A percentile compares a stretch with the other conserved stretches of the same genome.
Conservation (phyloP, 2,888 invertebrate genomes). For the Microplitis manilae region DNA sequence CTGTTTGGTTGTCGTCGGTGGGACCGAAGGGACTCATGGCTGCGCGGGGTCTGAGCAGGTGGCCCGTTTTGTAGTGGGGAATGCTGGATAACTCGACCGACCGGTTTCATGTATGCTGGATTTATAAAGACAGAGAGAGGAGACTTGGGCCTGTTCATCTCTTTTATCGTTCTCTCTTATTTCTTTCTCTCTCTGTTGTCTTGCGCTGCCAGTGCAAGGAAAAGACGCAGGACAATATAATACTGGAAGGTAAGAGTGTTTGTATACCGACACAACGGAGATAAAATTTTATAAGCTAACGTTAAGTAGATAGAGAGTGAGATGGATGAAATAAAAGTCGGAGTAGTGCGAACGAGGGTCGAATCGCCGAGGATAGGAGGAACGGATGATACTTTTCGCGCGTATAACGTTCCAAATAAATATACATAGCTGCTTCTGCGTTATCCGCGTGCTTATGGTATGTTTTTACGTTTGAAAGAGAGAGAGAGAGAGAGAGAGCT, state of each 20-base stretch:
- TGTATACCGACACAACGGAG: not conserved
- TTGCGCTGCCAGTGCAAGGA: not conserved
- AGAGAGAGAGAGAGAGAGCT: constrained; percentile 6
- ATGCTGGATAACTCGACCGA: constrained; percentile 66
- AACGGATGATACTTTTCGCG: constrained; percentile 38
- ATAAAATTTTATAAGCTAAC: not conserved
- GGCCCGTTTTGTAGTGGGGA: constrained; percentile 61
- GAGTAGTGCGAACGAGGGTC: constrained; percentile 35
- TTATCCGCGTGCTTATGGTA: constrained; percentile 27
- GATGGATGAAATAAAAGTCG: constrained; percentile 33
- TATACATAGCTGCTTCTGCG: constrained; percentile 31
- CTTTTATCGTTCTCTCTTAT: not conserved
- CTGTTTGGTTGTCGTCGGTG: constrained; percentile 47
- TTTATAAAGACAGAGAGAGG: constrained; percentile 43
- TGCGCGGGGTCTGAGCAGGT: constrained; percentile 64
- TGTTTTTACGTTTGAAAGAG: constrained; percentile 26
- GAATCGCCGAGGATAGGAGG: constrained; percentile 17
- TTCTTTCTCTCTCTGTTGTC: not conserved
- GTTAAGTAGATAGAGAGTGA: constrained; percentile 43
- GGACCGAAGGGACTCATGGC: constrained; percentile 51
- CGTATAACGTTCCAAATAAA: constrained; percentile 28
- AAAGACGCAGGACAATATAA: not conserved
- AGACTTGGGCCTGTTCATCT: constrained; percentile 54
- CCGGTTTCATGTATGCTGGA: constrained; percentile 68
- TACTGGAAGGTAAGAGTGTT: not conserved